Base-by-base conservation (phyloP, 2,888 invertebrate species). In the Drosophila affinis region DNA sequence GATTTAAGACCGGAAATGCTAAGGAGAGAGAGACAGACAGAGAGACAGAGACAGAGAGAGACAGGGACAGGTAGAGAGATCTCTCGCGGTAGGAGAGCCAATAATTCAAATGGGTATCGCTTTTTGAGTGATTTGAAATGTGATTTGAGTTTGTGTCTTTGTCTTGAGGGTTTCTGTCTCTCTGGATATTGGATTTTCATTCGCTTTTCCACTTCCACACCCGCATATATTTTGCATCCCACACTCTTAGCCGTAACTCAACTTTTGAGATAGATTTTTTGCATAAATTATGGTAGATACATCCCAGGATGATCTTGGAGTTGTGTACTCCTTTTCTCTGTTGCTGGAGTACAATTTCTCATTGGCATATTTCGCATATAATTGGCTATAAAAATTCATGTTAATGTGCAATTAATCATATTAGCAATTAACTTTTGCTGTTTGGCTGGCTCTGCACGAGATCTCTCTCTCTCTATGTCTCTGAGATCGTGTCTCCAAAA, bases 371-470 rank as follows among this genome's bases (percentile, higher is more conserved):
- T 88, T 88, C 87, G 86, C 78, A 76, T 86, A 89, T 90, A 90
- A 90, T 90, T 90, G 90, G 87, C 89, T 76, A 90, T 90, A 90
- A 90, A 90, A 89, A 90, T 88, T 89, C 90, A 90, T 90, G 90
- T 90, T 90, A 90, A 90, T 88, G 89, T 88, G 85, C 90, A 90
- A 90, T 90, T 90, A 89, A 90, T 90, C 90, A 90, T 88, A 90
- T 89, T 89, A 84, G 87, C 90, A 90, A 90, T 90, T 90, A 90
- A 89, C 89, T 85, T 85, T 77, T 84, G 89, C 83, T 85, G 89
- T 85, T 89, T 76, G 80, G 63, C 69, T 72, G 76, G 39, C 79
- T 58, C 89, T 82, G 89, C 90, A 90, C 90, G 90, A 90, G 81
- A 89, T 89, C 90, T 75, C 69, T 57, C 64, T 67, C 44, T n/a